A percentile compares a stretch with the other conserved stretches of the same genome.
These are phyloP conservation scores for Psephotus haematonotus DNA, from an alignment of 2,113 vertebrate genomes.

Conservation along the genomic window DNA sequence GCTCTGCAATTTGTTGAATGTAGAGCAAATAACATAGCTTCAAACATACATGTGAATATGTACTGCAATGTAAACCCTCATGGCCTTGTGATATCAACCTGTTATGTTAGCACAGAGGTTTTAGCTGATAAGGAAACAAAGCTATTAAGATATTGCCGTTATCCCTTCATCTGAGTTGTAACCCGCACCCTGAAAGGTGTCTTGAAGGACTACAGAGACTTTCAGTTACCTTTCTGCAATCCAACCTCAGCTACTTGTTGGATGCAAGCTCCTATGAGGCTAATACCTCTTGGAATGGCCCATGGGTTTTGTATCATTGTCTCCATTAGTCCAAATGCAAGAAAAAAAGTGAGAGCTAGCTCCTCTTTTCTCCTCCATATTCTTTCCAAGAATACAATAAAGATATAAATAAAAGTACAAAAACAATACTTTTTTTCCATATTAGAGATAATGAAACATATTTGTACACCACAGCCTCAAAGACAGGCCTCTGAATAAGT, in stretches of 20 bases:
- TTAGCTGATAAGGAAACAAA: not conserved
- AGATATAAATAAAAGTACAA: not conserved
- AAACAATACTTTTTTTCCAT: not conserved
- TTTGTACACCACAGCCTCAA: not conserved
- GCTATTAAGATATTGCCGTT: not conserved
- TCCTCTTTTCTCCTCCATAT: not conserved
- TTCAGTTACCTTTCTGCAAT: not conserved
- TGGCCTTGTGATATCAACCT: not conserved
- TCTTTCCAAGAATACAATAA: not conserved
- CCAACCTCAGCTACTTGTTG: not conserved
- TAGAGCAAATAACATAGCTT: not conserved
- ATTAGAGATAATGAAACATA: not conserved
- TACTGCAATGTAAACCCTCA: not conserved
- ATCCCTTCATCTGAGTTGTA: not conserved
- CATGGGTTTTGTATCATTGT: not conserved
- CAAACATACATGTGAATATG: not conserved
- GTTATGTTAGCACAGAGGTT: accelerated
- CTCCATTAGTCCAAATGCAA: not conserved
- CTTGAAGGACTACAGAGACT: not conserved
- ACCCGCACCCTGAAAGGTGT: not conserved
- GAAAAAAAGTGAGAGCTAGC: not conserved
- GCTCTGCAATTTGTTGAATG: not conserved
- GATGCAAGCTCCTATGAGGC: not conserved
- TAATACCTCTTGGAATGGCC: not conserved
- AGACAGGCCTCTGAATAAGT: not conserved